Conservation (phyloP, 2,113 vertebrate species). For the Fregetta grallaria region DNA sequence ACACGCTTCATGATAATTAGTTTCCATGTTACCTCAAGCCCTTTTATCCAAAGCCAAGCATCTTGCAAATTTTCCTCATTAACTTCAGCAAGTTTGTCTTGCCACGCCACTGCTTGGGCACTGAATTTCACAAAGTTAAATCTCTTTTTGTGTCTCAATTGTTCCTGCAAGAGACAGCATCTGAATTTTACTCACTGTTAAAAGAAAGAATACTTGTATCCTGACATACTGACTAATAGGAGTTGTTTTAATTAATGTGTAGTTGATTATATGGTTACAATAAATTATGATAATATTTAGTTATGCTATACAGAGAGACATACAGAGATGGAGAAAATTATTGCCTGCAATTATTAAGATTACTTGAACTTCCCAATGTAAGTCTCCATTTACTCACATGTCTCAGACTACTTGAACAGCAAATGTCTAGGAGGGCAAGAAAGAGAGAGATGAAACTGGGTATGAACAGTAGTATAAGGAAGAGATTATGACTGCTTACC, state of each 20-base stretch:
- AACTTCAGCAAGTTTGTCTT: slow-evolving; percentile 74
- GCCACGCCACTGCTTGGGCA: slow-evolving; percentile 74
- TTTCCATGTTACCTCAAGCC: slow-evolving; percentile 73
- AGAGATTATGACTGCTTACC: neutral
- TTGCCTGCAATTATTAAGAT: neutral
- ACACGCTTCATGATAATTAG: neutral
- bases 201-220: neutral
- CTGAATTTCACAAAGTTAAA: slow-evolving; percentile 84
- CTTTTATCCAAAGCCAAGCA: slow-evolving; percentile 78
- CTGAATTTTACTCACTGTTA: neutral
- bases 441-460: neutral
- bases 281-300: neutral
- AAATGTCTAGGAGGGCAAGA: neutral
- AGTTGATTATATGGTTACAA: neutral
- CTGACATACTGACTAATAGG: neutral
- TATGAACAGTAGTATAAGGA: neutral
- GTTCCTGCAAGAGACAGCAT: slow-evolving; percentile 75
- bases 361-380: neutral
- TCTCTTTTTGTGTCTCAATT: slow-evolving; percentile 76
- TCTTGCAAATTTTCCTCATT: slow-evolving; percentile 75
- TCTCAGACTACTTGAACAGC: neutral
- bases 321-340: neutral
- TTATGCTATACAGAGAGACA: neutral
- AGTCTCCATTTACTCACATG: neutral
- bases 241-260: neutral